phyloP scores from a whole-genome alignment of 2,113 vertebrate genomes.

The Siniperca chuatsi region DNA sequence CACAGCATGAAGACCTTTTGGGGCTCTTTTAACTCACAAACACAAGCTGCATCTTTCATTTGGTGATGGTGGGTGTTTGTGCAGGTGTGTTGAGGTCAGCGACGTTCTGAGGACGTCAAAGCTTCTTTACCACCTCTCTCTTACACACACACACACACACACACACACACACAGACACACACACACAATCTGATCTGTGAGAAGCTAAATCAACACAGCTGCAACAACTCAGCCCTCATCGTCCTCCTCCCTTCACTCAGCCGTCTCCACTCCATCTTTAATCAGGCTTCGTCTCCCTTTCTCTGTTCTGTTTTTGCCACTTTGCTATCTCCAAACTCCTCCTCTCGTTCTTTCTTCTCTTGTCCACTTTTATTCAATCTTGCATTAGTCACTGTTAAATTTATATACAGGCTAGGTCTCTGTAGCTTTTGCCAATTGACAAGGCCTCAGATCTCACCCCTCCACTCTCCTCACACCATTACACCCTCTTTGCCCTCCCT shows the following conservation, averaged over 20 bases:
- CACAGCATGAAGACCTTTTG: constrained; percentile 56
- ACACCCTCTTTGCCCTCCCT: constrained; percentile 17
- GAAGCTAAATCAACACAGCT: constrained; percentile 81
- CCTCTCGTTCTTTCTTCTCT: constrained; percentile 21
- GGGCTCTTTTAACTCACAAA: constrained; percentile 52
- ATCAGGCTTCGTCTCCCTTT: constrained; percentile 57
- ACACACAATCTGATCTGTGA: constrained; percentile 49
- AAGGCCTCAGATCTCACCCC: constrained; percentile 38
- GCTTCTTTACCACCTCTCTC: constrained; percentile 22
- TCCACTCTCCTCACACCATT: constrained; percentile 30
- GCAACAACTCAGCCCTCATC: constrained; percentile 64
- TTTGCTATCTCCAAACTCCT: constrained; percentile 36
- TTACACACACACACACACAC: constrained; percentile 4
- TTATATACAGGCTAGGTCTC: constrained; percentile 20
- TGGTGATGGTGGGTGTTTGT: constrained; percentile 58
- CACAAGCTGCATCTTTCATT: constrained; percentile 57
- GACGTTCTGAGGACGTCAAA: constrained; percentile 18
- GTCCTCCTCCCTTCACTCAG: constrained; percentile 53
- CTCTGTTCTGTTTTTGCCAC: constrained; percentile 46
- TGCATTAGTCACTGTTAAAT: constrained; percentile 59
- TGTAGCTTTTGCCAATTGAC: constrained; percentile 26
- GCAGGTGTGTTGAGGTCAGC: constrained; percentile 72
- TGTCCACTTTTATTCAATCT: constrained; percentile 46
- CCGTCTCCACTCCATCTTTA: constrained; percentile 63
- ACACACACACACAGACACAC: constrained; percentile 5